These are phyloP conservation scores for Strigamia maritima DNA, from an alignment of 2,888 invertebrate species.

Conservation along the genomic window DNA sequence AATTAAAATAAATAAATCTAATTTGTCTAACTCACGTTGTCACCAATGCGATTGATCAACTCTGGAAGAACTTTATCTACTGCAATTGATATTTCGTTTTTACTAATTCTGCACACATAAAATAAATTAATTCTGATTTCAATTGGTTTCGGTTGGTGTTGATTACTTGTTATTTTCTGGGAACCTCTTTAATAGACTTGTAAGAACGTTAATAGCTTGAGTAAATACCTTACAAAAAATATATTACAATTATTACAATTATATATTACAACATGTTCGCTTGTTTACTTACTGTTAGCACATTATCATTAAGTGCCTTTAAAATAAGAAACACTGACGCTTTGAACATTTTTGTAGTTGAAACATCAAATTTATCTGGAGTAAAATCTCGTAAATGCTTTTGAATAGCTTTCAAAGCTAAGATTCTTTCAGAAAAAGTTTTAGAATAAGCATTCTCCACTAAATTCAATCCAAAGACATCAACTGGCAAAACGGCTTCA, in stretches of 20 bases:
- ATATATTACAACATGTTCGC: background rate
- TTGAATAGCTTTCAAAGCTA: conserved; percentile 70
- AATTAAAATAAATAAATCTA: background rate
- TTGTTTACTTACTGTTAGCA: conserved; percentile 50
- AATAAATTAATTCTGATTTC: background rate
- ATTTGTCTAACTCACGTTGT: conserved; percentile 59
- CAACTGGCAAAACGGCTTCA: conserved; percentile 81
- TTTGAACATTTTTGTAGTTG: conserved; percentile 73
- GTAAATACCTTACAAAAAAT: conserved; percentile 40
- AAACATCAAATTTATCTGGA: conserved; percentile 26
- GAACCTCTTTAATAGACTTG: conserved; percentile 40
- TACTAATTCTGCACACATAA: conserved; percentile 63
- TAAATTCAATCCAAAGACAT: conserved; percentile 84
- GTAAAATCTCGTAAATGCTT: conserved; percentile 55
- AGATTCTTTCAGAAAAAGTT: conserved; percentile 84
- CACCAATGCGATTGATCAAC: conserved; percentile 77
- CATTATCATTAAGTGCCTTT: conserved; percentile 77
- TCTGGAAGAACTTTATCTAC: conserved; percentile 80
- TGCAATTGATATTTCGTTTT: conserved; percentile 75
- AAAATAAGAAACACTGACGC: conserved; percentile 77
- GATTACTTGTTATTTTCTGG: conserved; percentile 37
- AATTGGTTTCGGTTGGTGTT: too few relatives aligned
- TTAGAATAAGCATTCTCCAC: conserved; percentile 89
- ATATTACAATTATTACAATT: background rate
- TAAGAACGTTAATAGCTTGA: conserved; percentile 39